phyloP scores from a whole-genome alignment of 2,797 vertebrate genomes.

The Lithobates sylvaticus region DNA sequence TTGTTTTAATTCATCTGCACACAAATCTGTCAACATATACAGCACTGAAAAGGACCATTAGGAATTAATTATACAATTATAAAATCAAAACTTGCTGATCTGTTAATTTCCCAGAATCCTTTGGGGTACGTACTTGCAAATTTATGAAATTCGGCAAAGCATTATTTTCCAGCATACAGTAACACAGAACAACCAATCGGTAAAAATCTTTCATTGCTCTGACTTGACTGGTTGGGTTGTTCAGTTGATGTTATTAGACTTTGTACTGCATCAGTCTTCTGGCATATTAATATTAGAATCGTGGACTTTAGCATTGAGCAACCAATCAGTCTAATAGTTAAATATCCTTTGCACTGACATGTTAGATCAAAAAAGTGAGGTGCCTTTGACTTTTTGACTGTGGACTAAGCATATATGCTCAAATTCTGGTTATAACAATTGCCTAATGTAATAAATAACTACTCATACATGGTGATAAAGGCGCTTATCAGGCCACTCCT shows the following conservation, averaged over 20 bases:
- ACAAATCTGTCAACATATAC: slow-evolving; percentile 31
- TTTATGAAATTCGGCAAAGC: not conserved
- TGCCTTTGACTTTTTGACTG: no score
- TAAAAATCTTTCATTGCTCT: not conserved
- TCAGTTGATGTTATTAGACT: not conserved
- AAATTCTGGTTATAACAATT: no score
- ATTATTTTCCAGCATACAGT: not conserved
- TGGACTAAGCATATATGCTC: no score
- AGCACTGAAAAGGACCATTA: not conserved
- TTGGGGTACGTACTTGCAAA: not conserved
- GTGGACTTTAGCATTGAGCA: no score
- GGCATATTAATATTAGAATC: no score
- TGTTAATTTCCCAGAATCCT: not conserved
- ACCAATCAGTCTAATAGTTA: no score
- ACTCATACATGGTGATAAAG: no score
- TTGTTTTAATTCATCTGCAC: slow-evolving; percentile 23
- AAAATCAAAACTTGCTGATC: slow-evolving; percentile 12
- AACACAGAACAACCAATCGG: not conserved
- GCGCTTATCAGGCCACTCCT: no score
- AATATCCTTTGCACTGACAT: no score
- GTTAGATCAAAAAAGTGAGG: no score
- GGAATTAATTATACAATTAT: slow-evolving; percentile 20
- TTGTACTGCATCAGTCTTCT: no score
- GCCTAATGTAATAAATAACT: no score
- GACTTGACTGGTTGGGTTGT: not conserved